Base-by-base conservation (phyloP, 2,113 vertebrate genomes). In the Colossoma macropomum region DNA sequence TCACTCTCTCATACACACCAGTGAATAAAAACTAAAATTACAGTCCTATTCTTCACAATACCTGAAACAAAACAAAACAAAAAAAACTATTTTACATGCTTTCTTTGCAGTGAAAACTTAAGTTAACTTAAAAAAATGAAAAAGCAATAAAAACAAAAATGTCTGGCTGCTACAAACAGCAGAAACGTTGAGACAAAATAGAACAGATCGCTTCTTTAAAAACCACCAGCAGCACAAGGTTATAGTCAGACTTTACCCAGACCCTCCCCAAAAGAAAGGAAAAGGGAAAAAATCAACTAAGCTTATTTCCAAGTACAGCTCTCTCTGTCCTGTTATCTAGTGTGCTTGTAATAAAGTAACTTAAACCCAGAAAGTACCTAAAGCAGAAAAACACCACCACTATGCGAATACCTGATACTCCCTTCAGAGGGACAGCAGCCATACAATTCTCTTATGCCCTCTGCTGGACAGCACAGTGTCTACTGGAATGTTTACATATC, bases 401-500 rank as follows among this genome's bases (percentile, higher is more conserved):
- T 85, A 81, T 60, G 85, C 79, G 79, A 38, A 70, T 86, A 86
- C 77, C 75, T 83, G 77, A 85, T 80, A 80, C 80, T 86, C 82
- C 78, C 73, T 79, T 84, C 82, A 83, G 79, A 87, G 84, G 62
- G 76, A 83, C 81, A 89, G 87, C 89, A 90, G 89, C 86, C 79
- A 65, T 60, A 73, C 70, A 75, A 52, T 75, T 84, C 80, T 83
- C 86, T 83, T 71, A 72, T 63, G 25, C 81, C 87, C 86, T 82
- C 87, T 84, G 79, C 74, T 82, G 82, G 80, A 84, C 83, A 88
- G 79, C 86, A 88, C 87, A 84, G 85, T 87, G 87, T 86, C 84
- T 78, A 86, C 85, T 88, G 86, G 88, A 91, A 89, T 90, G 90
- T 89, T 87, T 86, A 86, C 84, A 82, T 83, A 79, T 87, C 85